phyloP scores from a whole-genome alignment of 2,888 invertebrate genomes.

The Drosophila putrida region DNA sequence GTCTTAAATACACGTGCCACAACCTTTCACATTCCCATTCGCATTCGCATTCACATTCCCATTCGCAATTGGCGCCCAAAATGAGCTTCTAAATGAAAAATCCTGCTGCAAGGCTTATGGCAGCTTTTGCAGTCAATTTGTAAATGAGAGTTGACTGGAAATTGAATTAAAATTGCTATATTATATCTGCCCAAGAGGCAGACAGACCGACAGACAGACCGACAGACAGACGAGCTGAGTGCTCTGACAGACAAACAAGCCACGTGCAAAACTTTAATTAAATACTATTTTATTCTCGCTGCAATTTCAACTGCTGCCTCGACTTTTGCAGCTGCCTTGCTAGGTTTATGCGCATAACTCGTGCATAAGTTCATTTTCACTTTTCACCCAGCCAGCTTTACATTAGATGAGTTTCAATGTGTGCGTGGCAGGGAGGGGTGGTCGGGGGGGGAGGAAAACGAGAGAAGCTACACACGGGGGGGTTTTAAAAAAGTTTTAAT shows the following conservation, averaged over 20 bases:
- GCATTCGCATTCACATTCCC: background rate
- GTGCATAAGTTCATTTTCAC: conserved; percentile 67
- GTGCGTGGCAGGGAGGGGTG: conserved; percentile 1
- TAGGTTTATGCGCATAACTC: conserved; percentile 74
- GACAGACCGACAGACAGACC: conserved; percentile 9
- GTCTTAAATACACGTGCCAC: conserved; percentile 52
- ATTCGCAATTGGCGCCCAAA: conserved; percentile 24
- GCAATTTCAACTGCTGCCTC: conserved; percentile 18
- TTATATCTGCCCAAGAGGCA: conserved; percentile 32
- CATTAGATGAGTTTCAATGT: conserved; percentile 38
- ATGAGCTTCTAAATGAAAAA: conserved; percentile 48
- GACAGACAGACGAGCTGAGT: conserved; percentile 19
- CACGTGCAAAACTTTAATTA: conserved; percentile 79
- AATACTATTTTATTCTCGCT: conserved; percentile 72
- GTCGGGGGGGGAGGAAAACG: background rate
- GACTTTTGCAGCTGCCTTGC: conserved; percentile 32
- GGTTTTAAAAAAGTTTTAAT: conserved; percentile 75
- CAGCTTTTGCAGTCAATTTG: conserved; percentile 43
- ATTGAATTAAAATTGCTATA: conserved; percentile 77
- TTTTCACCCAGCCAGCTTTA: conserved; percentile 20
- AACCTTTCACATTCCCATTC: conserved; percentile 7
- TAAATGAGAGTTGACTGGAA: conserved; percentile 50
- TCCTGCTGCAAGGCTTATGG: background rate
- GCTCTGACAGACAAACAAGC: conserved; percentile 47
- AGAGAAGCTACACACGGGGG: background rate